These are phyloP conservation scores for Oriolus oriolus DNA, from an alignment of 2,113 vertebrate genomes.

Conservation along the genomic window DNA sequence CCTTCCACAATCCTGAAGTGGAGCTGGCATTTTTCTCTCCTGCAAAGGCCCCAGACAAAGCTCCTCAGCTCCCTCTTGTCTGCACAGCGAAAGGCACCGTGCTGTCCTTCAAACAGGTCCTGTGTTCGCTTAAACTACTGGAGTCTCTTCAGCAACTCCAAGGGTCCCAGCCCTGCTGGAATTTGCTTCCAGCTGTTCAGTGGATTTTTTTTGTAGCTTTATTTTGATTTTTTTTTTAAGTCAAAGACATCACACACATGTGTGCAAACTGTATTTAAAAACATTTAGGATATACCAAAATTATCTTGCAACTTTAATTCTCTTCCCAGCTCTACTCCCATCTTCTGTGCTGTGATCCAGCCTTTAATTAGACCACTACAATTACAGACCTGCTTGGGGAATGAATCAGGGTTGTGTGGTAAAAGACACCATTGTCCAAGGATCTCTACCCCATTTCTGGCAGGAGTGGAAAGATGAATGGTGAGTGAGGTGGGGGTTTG, in stretches of 20 bases:
- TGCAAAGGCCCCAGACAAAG: neutral
- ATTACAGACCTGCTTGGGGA: conserved; percentile 44
- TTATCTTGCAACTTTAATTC: conserved; percentile 5
- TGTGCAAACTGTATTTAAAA: neutral
- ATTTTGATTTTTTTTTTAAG: neutral
- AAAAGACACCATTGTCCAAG: conserved; percentile 33
- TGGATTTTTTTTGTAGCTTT: neutral
- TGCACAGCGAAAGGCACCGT: neutral
- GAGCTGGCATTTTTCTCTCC: neutral
- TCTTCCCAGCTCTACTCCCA: neutral
- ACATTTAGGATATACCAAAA: neutral
- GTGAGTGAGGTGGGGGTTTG: neutral
- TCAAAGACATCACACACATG: neutral
- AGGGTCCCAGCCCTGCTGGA: neutral
- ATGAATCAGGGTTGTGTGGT: conserved; percentile 35
- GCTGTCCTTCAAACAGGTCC: neutral
- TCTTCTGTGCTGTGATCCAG: neutral
- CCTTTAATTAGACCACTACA: conserved; percentile 54
- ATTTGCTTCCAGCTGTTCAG: neutral
- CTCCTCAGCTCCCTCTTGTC: neutral
- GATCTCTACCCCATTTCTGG: neutral
- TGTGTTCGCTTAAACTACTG: neutral
- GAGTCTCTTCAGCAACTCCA: neutral
- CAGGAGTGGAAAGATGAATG: neutral
- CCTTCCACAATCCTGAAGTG: neutral